phyloP scores from a whole-genome alignment of 2,888 invertebrate genomes.

The Oxycera nigricornis region DNA sequence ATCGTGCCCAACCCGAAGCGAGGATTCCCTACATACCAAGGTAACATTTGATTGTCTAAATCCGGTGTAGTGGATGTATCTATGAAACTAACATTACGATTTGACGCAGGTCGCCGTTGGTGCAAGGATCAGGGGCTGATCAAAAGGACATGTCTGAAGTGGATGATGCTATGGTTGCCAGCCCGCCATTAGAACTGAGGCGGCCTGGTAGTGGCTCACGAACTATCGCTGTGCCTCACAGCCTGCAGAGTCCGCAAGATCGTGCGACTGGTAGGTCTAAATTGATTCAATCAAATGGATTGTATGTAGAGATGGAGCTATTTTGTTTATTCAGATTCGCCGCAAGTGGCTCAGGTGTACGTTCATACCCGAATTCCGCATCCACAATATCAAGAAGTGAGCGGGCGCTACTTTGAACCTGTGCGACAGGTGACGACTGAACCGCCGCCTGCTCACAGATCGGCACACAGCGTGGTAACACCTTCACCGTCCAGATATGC shows the following conservation, averaged over 20 bases:
- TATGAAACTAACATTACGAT: no score
- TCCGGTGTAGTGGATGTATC: no score
- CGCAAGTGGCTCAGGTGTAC: conserved; percentile 74
- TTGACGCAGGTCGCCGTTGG: conserved; percentile 52
- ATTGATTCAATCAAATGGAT: background rate
- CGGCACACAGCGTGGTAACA: conserved; percentile 61
- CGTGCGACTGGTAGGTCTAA: conserved; percentile 66
- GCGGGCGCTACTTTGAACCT: conserved; percentile 65
- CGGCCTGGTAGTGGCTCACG: conserved; percentile 66
- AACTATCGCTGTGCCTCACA: conserved; percentile 71
- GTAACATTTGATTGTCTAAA: conserved; percentile 45
- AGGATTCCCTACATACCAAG: conserved; percentile 53
- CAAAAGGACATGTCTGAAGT: conserved; percentile 54
- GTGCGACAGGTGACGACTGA: conserved; percentile 65
- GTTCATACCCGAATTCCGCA: conserved; percentile 65
- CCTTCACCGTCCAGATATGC: conserved; percentile 56
- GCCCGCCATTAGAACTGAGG: conserved; percentile 77
- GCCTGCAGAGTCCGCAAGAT: conserved; percentile 74
- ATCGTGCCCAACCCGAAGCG: conserved; percentile 64
- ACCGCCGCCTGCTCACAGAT: conserved; percentile 67
- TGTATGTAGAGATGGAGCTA: background rate
- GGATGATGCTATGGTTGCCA: conserved; percentile 65
- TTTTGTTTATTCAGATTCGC: conserved; percentile 64
- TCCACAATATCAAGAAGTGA: conserved; percentile 60
- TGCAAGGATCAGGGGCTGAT: conserved; percentile 49